Conservation (phyloP, 2,113 vertebrate genomes). For the Nestor notabilis region DNA sequence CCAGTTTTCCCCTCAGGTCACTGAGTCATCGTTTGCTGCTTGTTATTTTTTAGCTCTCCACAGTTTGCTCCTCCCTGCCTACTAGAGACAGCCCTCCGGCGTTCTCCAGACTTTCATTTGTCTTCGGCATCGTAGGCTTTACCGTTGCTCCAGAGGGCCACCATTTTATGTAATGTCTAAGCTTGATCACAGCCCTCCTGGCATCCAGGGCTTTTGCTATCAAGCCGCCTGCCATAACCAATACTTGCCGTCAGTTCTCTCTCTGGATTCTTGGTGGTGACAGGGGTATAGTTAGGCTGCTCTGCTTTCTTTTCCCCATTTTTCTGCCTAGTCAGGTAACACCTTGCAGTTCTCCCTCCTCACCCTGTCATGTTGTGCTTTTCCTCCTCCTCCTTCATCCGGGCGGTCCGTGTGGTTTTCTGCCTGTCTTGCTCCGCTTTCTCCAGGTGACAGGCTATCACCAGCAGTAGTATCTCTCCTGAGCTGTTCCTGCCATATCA, state of each 20-base stretch:
- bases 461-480: background rate
- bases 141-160: background rate
- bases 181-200: background rate
- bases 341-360: background rate
- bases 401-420: background rate
- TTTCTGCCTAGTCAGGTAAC: background rate
- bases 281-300: background rate
- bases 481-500: background rate
- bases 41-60: background rate
- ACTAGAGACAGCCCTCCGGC: background rate
- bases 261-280: background rate
- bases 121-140: background rate
- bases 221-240: background rate
- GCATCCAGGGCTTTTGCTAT: background rate
- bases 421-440: background rate
- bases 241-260: background rate
- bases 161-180: background rate
- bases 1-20: background rate
- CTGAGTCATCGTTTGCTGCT: constrained; percentile 6
- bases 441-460: background rate
- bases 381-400: background rate
- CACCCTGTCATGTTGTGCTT: background rate
- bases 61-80: background rate
- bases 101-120: background rate
- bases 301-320: background rate